phyloP scores from a whole-genome alignment of 2,888 invertebrate genomes.

The Fissipunctia ypsillon region DNA sequence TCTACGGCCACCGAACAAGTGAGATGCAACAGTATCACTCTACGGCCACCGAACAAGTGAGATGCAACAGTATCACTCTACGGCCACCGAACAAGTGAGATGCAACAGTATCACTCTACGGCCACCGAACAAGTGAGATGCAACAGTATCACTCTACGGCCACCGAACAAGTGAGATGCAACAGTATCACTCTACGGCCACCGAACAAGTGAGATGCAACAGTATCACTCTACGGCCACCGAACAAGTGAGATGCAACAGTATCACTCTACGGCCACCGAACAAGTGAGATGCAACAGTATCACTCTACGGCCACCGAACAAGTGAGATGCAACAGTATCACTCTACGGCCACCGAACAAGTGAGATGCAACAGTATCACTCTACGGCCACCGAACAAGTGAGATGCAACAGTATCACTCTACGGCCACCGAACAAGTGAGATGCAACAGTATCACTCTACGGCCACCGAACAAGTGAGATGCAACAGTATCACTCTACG shows the following conservation, averaged over 20 bases:
- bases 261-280: constrained; percentile 9
- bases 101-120: constrained; percentile 18
- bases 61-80: constrained; percentile 10
- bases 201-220: constrained; percentile 12
- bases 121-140: constrained; percentile 7
- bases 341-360: constrained; percentile 16
- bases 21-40: constrained; percentile 12
- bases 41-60: constrained; percentile 9
- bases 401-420: constrained; percentile 12
- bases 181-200: constrained; percentile 12
- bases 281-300: constrained; percentile 14
- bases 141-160: constrained; percentile 18
- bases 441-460: constrained; percentile 10
- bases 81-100: constrained; percentile 8
- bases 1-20: constrained; percentile 14
- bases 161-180: constrained; percentile 11
- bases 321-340: constrained; percentile 12
- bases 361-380: constrained; percentile 5
- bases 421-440: constrained; percentile 9
- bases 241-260: constrained; percentile 15
- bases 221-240: constrained; percentile 7
- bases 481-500: constrained; percentile 18
- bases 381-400: constrained; percentile 14
- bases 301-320: constrained; percentile 11
- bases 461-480: constrained; percentile 8